phyloP scores from a whole-genome alignment of 2,797 vertebrate species.

The Poliocrania exsul region DNA sequence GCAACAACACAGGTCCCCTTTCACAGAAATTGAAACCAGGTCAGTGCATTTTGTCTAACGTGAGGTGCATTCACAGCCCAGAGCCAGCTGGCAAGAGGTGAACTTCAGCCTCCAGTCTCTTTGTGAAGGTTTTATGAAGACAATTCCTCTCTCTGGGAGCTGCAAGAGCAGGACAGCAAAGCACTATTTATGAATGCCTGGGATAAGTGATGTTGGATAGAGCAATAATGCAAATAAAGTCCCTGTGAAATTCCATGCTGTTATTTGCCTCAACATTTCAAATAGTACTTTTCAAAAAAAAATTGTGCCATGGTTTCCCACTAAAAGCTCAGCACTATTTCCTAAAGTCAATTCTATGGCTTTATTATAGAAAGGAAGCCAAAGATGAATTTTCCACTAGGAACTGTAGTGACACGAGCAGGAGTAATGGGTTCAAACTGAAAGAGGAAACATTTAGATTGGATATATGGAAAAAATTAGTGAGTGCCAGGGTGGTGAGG shows the following conservation, averaged over 20 bases:
- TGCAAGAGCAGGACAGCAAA: background rate
- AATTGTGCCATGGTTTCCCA: background rate
- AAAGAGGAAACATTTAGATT: fast-evolving
- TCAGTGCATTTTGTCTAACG: fast-evolving
- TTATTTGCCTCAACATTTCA: background rate
- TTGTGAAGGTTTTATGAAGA: background rate
- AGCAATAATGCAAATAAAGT: background rate
- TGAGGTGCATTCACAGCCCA: background rate
- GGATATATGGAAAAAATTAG: fast-evolving
- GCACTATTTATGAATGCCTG: background rate
- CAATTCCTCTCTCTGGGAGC: background rate
- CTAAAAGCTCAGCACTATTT: background rate
- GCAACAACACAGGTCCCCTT: fast-evolving
- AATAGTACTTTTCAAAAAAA: background rate
- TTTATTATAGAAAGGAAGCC: background rate
- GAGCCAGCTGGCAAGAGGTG: background rate
- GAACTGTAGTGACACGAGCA: background rate
- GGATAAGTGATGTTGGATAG: background rate
- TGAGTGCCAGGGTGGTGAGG: fast-evolving
- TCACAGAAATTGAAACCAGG: background rate
- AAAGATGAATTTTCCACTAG: background rate
- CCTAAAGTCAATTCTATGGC: background rate
- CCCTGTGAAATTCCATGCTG: background rate
- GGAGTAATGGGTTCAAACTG: background rate
- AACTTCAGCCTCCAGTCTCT: background rate